Percentiles rank a stretch among this genome's conserved stretches.
These are phyloP conservation scores for Orchestes rusci DNA, from an alignment of 2,888 invertebrate species.

Conservation along the genomic window DNA sequence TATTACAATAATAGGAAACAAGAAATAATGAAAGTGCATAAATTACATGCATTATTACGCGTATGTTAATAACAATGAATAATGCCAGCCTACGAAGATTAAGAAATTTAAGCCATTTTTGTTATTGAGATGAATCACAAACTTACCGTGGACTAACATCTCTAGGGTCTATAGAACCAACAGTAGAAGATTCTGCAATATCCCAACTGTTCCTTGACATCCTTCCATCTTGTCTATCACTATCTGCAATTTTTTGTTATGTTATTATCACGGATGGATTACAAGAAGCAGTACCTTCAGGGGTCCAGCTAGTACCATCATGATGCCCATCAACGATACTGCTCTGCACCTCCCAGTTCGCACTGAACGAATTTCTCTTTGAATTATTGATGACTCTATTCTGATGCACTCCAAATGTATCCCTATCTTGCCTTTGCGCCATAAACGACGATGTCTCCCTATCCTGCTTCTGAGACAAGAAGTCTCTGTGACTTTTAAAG, in stretches of 20 bases:
- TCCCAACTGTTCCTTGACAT: conserved; percentile 43
- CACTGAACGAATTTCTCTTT: conserved; percentile 43
- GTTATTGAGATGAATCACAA: too few relatives aligned
- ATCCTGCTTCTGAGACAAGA: conserved; percentile 17
- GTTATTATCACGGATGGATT: too few relatives aligned
- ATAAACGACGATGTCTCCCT: conserved; percentile 48
- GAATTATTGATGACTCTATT: conserved; percentile 44
- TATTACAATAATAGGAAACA: too few relatives aligned
- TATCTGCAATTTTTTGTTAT: conserved; percentile 33
- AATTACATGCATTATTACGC: too few relatives aligned
- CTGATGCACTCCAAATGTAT: conserved; percentile 67
- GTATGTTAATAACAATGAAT: too few relatives aligned
- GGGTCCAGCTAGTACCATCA: conserved; percentile 48
- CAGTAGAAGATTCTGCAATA: conserved; percentile 42
- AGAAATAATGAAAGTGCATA: too few relatives aligned
- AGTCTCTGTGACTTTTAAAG: conserved; percentile 21
- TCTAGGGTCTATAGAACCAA: conserved; percentile 40
- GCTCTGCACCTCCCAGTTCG: conserved; percentile 43
- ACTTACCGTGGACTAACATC: conserved; percentile 40
- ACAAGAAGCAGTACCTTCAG: conserved; percentile 31
- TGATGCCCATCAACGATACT: conserved; percentile 40
- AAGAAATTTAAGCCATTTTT: neutral
- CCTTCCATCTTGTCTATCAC: conserved; percentile 34
- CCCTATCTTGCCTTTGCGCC: conserved; percentile 61
- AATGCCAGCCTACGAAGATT: neutral